Evolutionary conservation across 2,113 vertebrate genomes (phyloP).

Genomic region (Macaca nemestrina): DNA sequence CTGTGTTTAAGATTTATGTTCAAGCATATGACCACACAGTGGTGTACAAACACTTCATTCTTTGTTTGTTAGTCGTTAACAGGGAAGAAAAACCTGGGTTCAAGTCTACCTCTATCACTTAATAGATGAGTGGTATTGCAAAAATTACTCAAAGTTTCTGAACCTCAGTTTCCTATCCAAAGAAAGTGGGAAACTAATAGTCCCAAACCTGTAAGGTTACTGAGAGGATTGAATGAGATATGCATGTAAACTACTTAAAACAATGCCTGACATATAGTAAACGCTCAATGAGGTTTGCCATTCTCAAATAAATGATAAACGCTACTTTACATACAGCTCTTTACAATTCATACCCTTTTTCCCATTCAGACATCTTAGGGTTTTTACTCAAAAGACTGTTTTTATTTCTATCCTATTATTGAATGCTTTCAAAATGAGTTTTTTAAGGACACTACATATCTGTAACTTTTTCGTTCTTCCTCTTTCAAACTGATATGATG

Average conservation of each 20-base stretch:
- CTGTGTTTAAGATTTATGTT: not conserved
- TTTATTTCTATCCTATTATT: not conserved
- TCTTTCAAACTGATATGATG: not conserved
- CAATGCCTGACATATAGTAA: not conserved
- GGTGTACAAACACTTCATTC: not conserved
- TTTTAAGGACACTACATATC: not conserved
- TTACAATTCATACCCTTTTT: not conserved
- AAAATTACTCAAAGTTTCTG: not conserved
- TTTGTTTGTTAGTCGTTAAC: not conserved
- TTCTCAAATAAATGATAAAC: not conserved
- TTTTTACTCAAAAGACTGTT: not conserved
- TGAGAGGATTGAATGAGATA: not conserved
- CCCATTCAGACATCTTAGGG: not conserved
- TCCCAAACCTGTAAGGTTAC: not conserved
- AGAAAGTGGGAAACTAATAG: not conserved
- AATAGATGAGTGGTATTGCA: not conserved
- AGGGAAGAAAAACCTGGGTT: not conserved
- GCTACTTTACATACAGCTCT: not conserved
- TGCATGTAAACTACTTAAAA: not conserved
- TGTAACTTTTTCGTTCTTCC: not conserved
- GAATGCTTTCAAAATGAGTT: not conserved
- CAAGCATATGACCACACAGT: not conserved
- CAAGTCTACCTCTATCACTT: not conserved
- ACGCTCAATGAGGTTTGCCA: not conserved
- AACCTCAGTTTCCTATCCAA: not conserved